phyloP scores from a whole-genome alignment of 2,797 vertebrate species.

The Pseudopleuronectes americanus region DNA sequence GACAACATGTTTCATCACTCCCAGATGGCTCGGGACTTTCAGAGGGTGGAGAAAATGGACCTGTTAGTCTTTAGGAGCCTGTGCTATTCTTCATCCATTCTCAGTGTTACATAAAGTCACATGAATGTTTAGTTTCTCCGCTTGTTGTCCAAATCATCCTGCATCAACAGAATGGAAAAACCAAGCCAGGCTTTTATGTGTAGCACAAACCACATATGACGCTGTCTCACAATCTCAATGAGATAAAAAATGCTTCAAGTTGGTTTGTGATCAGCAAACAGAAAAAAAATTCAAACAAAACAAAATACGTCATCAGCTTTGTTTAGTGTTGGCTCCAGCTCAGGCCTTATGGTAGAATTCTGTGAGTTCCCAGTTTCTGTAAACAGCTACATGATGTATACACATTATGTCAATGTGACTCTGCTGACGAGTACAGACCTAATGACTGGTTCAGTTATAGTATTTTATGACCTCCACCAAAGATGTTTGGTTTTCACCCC shows the following conservation, averaged over 20 bases:
- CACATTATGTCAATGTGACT: not conserved
- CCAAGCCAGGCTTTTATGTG: constrained; percentile 37
- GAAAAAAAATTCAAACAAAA: constrained; percentile 14
- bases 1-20: constrained; percentile 63
- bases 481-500: too few relatives aligned
- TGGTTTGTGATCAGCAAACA: constrained; percentile 43
- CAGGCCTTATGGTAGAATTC: constrained; percentile 27
- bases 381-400: constrained; percentile 5
- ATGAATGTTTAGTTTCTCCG: constrained; percentile 26
- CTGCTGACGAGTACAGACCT: constrained; percentile 13
- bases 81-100: constrained; percentile 21
- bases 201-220: constrained; percentile 43
- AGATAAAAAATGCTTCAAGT: constrained; percentile 55
- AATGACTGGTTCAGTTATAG: not conserved
- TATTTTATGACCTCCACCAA: too few relatives aligned
- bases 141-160: constrained; percentile 26
- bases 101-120: constrained; percentile 16
- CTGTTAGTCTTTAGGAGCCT: constrained; percentile 33
- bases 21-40: constrained; percentile 57
- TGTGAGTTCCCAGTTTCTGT: constrained; percentile 24
- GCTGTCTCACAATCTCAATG: constrained; percentile 31
- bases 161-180: constrained; percentile 37
- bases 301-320: constrained; percentile 27
- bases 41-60: constrained; percentile 41
- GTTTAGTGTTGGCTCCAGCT: constrained; percentile 48